Evolutionary conservation across 1,140 invertebrate species (phyloP), one percentile per base, ranked within the genome.

Genomic region (Radopholus similis): DNA sequence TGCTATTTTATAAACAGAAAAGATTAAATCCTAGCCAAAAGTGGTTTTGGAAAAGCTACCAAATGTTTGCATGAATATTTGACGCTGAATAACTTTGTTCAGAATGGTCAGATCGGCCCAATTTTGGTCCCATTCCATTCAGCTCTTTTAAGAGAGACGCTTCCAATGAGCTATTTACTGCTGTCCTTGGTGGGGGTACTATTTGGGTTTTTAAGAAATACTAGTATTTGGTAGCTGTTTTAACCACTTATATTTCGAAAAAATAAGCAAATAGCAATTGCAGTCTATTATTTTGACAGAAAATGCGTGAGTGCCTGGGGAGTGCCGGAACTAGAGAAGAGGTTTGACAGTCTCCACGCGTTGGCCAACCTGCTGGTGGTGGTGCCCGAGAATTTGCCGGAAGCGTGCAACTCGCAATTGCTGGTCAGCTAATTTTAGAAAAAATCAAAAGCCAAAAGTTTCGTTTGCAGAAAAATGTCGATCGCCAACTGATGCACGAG

Each of bases 361-460:
- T 86, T 98, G 5, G 95, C 93, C 81, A 98, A 97, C 86, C 85
- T 98, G 35, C 84, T 98, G 54, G 87, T 97, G 6, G 94, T 97
- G 0, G 92, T 93, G 71, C 93, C 93, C 2, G 91, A 95, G 83
- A 97, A 97, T 86, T 85, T 98, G 70, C 90, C 91, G 80, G 91
- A 95, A 87, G 91, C 97, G 32, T 94, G 92, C 82, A 90, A 89
- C 53, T 68, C 66, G 18, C 66, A 64, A 26, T 55, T 68, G 15
- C 34, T 68, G 64, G 66, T 68, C 1, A 21, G 18, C 6, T n/a
- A 30, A 35, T 63, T 21, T 15, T 21, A 23, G 8, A 64, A 11
- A 4, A 18, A 28, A 51, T 63, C 13, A 34, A 26, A n/a, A 26
- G 37, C n/a, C 11, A 13, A 58, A 11, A 37, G 18, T 18, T 4